Evolutionary conservation across 2,113 vertebrate species (phyloP).

Genomic region (Etheostoma spectabile): DNA sequence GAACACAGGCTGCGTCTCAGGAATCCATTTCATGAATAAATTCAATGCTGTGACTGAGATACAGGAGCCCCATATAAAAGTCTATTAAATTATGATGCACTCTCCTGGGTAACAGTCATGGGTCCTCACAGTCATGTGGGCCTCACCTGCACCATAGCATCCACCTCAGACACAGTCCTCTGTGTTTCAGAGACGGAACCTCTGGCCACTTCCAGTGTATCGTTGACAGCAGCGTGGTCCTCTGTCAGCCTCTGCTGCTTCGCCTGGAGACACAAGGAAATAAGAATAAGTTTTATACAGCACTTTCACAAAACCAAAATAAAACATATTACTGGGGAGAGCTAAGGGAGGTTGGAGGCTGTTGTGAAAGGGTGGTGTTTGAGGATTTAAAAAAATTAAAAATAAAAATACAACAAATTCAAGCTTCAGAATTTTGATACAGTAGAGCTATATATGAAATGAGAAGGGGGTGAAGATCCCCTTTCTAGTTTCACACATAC

Average conservation of each 20-base stretch:
- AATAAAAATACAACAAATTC: neutral
- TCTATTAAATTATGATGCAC: slow-evolving; percentile 34
- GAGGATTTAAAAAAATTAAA: too few relatives aligned
- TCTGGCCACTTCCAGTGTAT: slow-evolving; percentile 78
- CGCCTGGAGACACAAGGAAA: slow-evolving; percentile 73
- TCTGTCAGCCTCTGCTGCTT: slow-evolving; percentile 82
- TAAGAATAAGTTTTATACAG: too few relatives aligned
- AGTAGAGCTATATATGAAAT: neutral
- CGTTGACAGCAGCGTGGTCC: slow-evolving; percentile 77
- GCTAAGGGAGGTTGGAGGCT: too few relatives aligned
- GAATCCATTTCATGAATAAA: slow-evolving; percentile 46
- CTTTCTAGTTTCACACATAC: too few relatives aligned
- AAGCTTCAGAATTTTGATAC: neutral
- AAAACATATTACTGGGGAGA: too few relatives aligned
- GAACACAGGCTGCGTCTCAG: neutral
- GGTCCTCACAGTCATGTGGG: neutral
- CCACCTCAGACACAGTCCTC: slow-evolving; percentile 79
- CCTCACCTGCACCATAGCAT: slow-evolving; percentile 87
- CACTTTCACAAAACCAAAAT: too few relatives aligned
- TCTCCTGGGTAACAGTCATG: neutral
- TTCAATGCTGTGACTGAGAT: slow-evolving; percentile 13
- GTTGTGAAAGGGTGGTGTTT: too few relatives aligned
- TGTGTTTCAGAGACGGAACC: slow-evolving; percentile 74
- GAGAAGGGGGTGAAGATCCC: neutral
- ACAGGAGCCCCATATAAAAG: neutral